These are phyloP conservation scores for Hemicentrotus pulcherrimus DNA, from an alignment of 35 echinoderm and acorn worm species.

Conservation along the genomic window DNA sequence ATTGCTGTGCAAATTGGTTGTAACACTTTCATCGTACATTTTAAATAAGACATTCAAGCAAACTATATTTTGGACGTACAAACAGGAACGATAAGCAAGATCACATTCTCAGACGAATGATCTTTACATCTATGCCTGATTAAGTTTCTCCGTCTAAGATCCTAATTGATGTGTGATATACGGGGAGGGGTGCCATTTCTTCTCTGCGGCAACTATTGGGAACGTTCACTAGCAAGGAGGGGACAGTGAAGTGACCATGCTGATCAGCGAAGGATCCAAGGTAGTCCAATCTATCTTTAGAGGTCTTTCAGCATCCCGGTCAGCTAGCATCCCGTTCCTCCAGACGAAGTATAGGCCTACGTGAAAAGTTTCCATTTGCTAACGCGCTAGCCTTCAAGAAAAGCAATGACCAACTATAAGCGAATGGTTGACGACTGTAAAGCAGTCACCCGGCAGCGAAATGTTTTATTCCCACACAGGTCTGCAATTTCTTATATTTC, in stretches of 20 bases:
- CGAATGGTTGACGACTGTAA: background rate
- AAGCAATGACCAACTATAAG: background rate
- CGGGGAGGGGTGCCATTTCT: constrained; percentile 67
- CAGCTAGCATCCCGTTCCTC: too few relatives aligned
- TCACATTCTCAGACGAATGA: too few relatives aligned
- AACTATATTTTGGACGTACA: too few relatives aligned
- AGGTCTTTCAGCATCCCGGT: constrained; percentile 54
- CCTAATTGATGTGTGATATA: background rate
- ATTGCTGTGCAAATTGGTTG: too few relatives aligned
- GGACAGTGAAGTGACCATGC: constrained; percentile 53
- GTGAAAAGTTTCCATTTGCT: background rate
- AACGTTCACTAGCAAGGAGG: constrained; percentile 36
- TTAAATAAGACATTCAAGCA: too few relatives aligned
- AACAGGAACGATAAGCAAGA: too few relatives aligned
- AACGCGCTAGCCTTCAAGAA: background rate
- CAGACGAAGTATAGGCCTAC: constrained; percentile 33
- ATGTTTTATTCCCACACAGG: too few relatives aligned
- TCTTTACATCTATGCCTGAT: too few relatives aligned
- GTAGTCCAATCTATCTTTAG: constrained; percentile 58
- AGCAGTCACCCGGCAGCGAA: too few relatives aligned
- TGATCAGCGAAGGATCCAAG: constrained; percentile 58
- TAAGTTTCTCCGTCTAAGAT: background rate
- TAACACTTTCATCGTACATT: too few relatives aligned
- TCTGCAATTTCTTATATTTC: too few relatives aligned
- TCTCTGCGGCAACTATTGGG: constrained; percentile 39